Conservation (phyloP, 1,140 invertebrate genomes). For the Bombus polaris region DNA sequence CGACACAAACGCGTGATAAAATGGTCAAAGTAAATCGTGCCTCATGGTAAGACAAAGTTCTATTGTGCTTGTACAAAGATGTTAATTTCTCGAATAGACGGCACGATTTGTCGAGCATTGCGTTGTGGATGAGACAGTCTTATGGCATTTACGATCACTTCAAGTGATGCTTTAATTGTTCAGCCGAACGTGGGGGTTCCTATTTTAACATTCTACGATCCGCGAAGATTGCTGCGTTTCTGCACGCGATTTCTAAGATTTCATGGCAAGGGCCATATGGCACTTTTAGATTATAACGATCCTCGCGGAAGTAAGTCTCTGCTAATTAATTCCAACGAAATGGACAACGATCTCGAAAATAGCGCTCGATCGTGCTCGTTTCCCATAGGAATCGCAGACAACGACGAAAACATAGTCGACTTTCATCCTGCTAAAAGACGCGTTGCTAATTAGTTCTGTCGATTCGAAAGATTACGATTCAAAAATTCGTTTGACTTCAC, state of each 20-base stretch:
- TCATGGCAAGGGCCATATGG: too few relatives aligned
- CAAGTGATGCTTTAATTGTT: slow-evolving; percentile 72
- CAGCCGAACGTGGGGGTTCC: slow-evolving; percentile 73
- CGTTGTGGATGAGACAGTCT: slow-evolving; percentile 36
- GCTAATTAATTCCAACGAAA: too few relatives aligned
- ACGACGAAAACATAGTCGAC: background rate
- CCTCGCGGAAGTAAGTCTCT: too few relatives aligned
- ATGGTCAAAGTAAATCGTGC: background rate
- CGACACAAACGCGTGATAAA: background rate
- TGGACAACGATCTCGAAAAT: too few relatives aligned
- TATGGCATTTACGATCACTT: slow-evolving; percentile 49
- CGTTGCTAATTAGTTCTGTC: slow-evolving; percentile 3
- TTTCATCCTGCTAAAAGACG: background rate
- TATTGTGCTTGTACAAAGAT: background rate
- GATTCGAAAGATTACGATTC: background rate
- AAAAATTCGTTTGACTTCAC: background rate
- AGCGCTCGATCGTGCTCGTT: background rate
- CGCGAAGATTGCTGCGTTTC: background rate
- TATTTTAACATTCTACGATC: slow-evolving; percentile 58
- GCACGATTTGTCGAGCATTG: slow-evolving; percentile 8
- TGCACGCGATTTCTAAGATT: background rate
- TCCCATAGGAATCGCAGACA: background rate
- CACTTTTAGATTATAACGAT: background rate
- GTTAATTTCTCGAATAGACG: slow-evolving; percentile 37
- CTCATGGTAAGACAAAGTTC: background rate